Percentiles rank a stretch among this genome's conserved stretches.
Evolutionary conservation across 2,113 vertebrate species (phyloP).

Genomic region (Numenius arquata): DNA sequence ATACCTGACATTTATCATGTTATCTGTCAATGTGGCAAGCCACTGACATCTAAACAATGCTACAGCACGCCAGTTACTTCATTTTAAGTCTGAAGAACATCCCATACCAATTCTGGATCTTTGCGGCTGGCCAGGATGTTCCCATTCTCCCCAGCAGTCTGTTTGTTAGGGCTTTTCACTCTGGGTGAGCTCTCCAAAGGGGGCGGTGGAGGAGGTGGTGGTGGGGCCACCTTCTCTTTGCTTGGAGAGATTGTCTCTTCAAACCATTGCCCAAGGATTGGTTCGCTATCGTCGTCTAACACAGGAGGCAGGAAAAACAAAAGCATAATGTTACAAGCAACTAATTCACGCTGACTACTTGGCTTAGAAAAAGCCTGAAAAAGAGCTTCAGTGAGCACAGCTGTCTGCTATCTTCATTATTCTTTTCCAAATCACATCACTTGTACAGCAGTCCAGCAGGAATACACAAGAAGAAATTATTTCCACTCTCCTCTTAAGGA

Average conservation of each 20-base stretch:
- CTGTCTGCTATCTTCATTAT: not conserved
- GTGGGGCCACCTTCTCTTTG: conserved; percentile 94
- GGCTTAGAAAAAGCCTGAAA: not conserved
- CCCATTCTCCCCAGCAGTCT: conserved; percentile 88
- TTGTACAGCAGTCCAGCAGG: not conserved
- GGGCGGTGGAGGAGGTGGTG: conserved; percentile 88
- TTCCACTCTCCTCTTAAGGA: not conserved
- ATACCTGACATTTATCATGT: rapidly evolving
- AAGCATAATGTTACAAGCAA: not conserved
- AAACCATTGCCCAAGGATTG: conserved; percentile 98
- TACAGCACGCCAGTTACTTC: not conserved
- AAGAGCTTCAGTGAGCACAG: not conserved
- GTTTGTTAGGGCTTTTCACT: conserved; percentile 95
- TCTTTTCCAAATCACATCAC: not conserved
- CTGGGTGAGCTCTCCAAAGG: conserved; percentile 91
- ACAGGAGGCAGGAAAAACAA: not conserved
- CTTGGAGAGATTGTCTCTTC: conserved; percentile 98
- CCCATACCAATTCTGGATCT: conserved; percentile 93
- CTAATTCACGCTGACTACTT: not conserved
- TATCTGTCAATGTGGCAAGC: not conserved
- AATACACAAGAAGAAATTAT: not conserved
- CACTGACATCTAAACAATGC: not conserved
- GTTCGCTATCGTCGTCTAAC: conserved; percentile 96
- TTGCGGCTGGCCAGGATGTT: conserved; percentile 97
- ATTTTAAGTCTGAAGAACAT: not conserved